phyloP scores from a whole-genome alignment of 1,140 invertebrate species.

The Schmidtea mediterranea region DNA sequence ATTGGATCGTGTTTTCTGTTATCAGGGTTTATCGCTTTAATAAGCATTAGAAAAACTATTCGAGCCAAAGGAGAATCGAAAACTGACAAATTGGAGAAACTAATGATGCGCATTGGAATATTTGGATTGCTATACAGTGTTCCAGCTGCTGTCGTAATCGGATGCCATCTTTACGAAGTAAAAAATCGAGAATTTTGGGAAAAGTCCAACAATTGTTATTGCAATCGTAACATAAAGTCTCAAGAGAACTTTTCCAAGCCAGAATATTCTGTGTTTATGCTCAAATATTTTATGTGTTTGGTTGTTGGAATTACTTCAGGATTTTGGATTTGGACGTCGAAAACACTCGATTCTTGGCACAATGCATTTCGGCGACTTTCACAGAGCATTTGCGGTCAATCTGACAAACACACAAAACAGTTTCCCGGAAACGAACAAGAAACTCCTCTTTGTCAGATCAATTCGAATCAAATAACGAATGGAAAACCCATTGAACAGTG shows the following conservation, averaged over 20 bases:
- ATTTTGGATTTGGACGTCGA: slow-evolving; percentile 37
- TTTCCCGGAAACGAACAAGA: too few relatives aligned
- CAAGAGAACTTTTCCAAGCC: not conserved
- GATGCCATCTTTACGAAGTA: slow-evolving; percentile 46
- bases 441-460: too few relatives aligned
- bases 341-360: slow-evolving; percentile 44
- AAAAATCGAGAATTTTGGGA: slow-evolving; percentile 37
- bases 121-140: slow-evolving; percentile 65
- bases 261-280: slow-evolving; percentile 30
- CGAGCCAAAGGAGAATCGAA: slow-evolving; percentile 46
- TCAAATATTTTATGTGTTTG: slow-evolving; percentile 33
- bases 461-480: too few relatives aligned
- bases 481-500: too few relatives aligned
- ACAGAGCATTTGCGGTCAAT: too few relatives aligned
- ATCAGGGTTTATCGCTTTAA: slow-evolving; percentile 75
- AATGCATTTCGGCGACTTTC: slow-evolving; percentile 33
- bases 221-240: slow-evolving; percentile 24
- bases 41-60: slow-evolving; percentile 74
- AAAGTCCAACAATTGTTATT: slow-evolving; percentile 38
- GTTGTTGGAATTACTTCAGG: slow-evolving; percentile 35
- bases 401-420: too few relatives aligned
- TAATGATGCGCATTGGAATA: slow-evolving; percentile 80
- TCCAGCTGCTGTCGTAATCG: slow-evolving; percentile 64
- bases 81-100: slow-evolving; percentile 77
- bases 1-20: slow-evolving; percentile 70